Conservation (phyloP, 2,113 vertebrate species). For the Excalfactoria chinensis region DNA sequence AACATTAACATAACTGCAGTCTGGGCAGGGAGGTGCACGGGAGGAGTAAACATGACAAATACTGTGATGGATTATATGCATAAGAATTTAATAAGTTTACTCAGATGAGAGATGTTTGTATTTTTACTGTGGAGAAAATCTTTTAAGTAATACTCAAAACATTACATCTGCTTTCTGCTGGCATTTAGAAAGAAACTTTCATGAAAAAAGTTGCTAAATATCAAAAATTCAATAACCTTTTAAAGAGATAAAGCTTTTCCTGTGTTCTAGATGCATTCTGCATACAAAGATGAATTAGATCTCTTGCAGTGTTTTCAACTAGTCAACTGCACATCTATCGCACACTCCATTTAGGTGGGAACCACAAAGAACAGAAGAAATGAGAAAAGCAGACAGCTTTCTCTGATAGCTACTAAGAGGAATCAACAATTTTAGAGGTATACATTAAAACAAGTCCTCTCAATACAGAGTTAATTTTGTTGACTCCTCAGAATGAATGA, state of each 20-base stretch:
- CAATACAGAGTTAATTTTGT: neutral
- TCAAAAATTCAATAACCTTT: neutral
- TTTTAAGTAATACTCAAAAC: neutral
- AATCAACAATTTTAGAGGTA: neutral
- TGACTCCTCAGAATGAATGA: neutral
- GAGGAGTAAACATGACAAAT: neutral
- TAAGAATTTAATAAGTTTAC: neutral
- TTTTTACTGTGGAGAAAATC: neutral
- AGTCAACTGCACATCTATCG: neutral
- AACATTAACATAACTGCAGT: neutral
- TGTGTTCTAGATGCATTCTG: neutral
- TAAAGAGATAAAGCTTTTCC: neutral
- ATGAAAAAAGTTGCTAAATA: neutral
- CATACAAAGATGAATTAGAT: neutral
- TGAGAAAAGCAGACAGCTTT: neutral
- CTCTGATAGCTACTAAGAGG: neutral
- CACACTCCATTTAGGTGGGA: neutral
- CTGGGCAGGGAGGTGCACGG: neutral
- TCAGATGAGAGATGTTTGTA: neutral
- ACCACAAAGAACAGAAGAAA: neutral
- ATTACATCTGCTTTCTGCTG: neutral
- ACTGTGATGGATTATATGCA: neutral
- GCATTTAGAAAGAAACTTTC: neutral
- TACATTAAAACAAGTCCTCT: neutral
- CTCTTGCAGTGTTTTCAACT: neutral